phyloP scores from a whole-genome alignment of 2,888 invertebrate genomes.

The Biston stratarius region DNA sequence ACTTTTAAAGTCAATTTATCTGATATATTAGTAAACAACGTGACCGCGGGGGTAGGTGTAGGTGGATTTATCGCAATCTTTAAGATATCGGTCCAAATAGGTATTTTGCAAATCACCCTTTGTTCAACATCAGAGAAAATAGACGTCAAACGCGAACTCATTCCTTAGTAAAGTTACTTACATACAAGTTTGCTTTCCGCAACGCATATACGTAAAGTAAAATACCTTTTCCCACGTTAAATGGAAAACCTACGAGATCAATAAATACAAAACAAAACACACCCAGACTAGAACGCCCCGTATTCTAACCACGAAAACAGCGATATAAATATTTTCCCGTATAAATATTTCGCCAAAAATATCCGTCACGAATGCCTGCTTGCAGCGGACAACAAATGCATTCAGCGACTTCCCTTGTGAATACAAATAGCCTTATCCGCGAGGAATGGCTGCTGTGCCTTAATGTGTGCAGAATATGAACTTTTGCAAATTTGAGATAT shows the following conservation, averaged over 20 bases:
- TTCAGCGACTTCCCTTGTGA: constrained; percentile 65
- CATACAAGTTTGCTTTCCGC: too few relatives aligned
- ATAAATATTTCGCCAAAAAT: constrained; percentile 56
- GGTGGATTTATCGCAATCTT: too few relatives aligned
- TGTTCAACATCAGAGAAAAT: too few relatives aligned
- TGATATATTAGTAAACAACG: too few relatives aligned
- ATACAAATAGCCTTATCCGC: constrained; percentile 70
- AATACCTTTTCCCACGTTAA: too few relatives aligned
- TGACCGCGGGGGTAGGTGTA: too few relatives aligned
- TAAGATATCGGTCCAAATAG: too few relatives aligned
- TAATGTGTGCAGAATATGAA: constrained; percentile 4
- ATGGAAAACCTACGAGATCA: not conserved
- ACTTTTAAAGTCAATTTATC: too few relatives aligned
- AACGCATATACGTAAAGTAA: too few relatives aligned
- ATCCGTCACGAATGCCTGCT: constrained; percentile 59
- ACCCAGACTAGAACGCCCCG: constrained; percentile 7
- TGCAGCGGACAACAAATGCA: constrained; percentile 67
- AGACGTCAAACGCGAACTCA: too few relatives aligned
- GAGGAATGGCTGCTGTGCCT: constrained; percentile 54
- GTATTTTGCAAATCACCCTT: too few relatives aligned
- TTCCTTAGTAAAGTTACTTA: too few relatives aligned
- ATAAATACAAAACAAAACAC: not conserved
- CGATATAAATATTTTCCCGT: constrained; percentile 52
- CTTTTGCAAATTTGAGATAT: not conserved
- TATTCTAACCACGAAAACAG: constrained; percentile 31